Evolutionary conservation across 2,113 vertebrate genomes (phyloP), one percentile per base, ranked within the genome.

Genomic region (Tetrao urogallus): DNA sequence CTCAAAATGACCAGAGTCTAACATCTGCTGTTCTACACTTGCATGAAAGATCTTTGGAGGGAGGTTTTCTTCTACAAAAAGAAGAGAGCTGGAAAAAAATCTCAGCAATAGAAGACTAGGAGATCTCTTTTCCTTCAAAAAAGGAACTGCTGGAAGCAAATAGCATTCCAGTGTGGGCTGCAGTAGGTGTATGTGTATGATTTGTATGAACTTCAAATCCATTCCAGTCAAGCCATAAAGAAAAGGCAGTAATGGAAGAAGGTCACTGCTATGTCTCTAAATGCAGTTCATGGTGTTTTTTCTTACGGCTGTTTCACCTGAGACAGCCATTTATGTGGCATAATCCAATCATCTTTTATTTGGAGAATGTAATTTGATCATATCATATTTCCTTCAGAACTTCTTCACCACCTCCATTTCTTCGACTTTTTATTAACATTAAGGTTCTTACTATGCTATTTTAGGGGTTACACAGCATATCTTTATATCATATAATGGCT

Each of bases 181-280:
- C 32, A 77, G 61, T 34, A 48, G 4, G 4, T 67, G 1, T n/a
- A 0, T 48, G 4, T 67, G 1, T n/a, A 0, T 48, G 43, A 45
- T 25, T 50, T 54, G 12, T 32, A 25, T 45, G 36, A 74, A 20
- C 16, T 61, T 32, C 36, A 38, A 56, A 50, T 18, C 18, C 48
- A 7, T 13, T 19, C 64, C n/a, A 77, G 57, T 19, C 48, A 77
- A 64, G 15, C 4, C 57, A 20, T 15, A 40, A 16, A 3, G 2
- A 20, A n/a, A 43, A 61, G 17, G 6, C 64, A 86, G 75, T 12
- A 18, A 15, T 43, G 22, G 71, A 78, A 89, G 34, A 2, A 93
- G 1, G 6, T 40, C 56, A 17, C 15, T 30, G 32, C 7, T 86
- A 4, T 11, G 19, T 72, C 48, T 83, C 13, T 17, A 90, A 90